phyloP scores from a whole-genome alignment of 2,797 vertebrate species.

The Sebastes flavidus region DNA sequence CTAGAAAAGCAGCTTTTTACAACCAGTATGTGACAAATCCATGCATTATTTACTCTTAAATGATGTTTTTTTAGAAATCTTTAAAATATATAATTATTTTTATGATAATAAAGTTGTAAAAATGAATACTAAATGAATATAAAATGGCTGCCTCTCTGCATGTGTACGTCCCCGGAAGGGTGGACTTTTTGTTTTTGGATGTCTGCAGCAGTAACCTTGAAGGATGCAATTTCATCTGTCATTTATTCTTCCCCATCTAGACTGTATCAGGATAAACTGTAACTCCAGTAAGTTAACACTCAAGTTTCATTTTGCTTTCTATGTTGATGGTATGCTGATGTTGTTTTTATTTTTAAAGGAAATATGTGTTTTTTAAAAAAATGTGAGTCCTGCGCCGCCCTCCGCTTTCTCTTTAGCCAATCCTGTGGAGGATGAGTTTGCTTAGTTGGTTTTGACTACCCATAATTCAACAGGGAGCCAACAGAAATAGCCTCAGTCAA shows the following conservation, averaged over 20 bases:
- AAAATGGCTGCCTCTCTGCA: constrained; percentile 98
- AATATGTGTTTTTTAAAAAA: constrained; percentile 46
- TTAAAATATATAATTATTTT: not conserved
- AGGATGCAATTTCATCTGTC: constrained; percentile 99
- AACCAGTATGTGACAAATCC: constrained; percentile 1
- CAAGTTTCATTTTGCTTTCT: constrained; percentile 99
- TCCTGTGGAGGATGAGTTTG: constrained; percentile 28
- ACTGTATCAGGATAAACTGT: constrained; percentile 99
- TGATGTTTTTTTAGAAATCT: not conserved
- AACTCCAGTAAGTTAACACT: constrained; percentile 99
- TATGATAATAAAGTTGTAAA: not conserved
- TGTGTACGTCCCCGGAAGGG: constrained; percentile 99
- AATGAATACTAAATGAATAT: constrained; percentile 49
- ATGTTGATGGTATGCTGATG: constrained; percentile 77
- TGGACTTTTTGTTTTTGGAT: constrained; percentile 99
- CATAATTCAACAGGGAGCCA: constrained; percentile 3
- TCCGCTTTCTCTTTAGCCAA: constrained; percentile 15
- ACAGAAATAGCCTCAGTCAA: constrained; percentile 14
- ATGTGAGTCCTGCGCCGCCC: constrained; percentile 3
- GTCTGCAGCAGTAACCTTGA: constrained; percentile 99
- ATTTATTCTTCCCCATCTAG: constrained; percentile 99
- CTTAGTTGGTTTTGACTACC: constrained; percentile 10
- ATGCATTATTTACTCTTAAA: constrained; percentile 1
- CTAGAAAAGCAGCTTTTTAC: not conserved
- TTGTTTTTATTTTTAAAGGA: constrained; percentile 47